These are phyloP conservation scores for Caradrina kadenii DNA, from an alignment of 2,888 invertebrate genomes.

Conservation along the genomic window DNA sequence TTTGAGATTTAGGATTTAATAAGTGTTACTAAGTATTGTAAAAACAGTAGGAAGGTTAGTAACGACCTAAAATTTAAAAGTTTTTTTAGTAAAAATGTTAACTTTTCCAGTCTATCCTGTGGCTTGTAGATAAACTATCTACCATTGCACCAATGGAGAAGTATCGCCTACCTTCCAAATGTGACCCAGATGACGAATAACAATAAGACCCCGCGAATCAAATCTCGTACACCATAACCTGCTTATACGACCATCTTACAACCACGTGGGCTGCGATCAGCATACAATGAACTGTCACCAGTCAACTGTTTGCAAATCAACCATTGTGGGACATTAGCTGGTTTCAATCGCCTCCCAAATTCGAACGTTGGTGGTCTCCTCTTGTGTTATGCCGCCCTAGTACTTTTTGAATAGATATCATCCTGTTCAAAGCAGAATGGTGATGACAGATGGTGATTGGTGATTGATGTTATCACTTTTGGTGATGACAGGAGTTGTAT, in stretches of 20 bases:
- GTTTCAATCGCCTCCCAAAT: constrained; percentile 81
- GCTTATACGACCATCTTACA: constrained; percentile 49
- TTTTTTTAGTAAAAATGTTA: not conserved
- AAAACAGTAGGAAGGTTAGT: no score
- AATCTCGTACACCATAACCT: constrained; percentile 46
- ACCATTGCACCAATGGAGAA: not conserved
- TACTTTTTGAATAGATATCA: constrained; percentile 55
- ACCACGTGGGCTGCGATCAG: constrained; percentile 76
- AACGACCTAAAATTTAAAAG: no score
- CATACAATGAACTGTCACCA: constrained; percentile 85
- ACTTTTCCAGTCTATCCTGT: not conserved
- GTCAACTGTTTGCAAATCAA: constrained; percentile 87
- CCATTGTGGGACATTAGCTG: constrained; percentile 81
- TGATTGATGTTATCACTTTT: constrained; percentile 18
- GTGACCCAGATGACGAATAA: constrained; percentile 41
- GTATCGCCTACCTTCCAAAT: constrained; percentile 6
- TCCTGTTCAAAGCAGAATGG: constrained; percentile 13
- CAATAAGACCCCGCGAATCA: constrained; percentile 52
- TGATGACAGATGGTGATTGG: constrained; percentile 26
- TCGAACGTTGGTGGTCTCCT: constrained; percentile 79
- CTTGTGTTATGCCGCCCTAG: constrained; percentile 61
- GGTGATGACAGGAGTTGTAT: constrained; percentile 12
- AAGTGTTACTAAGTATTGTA: no score
- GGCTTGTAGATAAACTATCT: not conserved
- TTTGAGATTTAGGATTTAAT: not conserved